Percentiles rank a stretch among this genome's conserved stretches.
Evolutionary conservation across 2,113 vertebrate species (phyloP).

Genomic region (Arizona elegans): DNA sequence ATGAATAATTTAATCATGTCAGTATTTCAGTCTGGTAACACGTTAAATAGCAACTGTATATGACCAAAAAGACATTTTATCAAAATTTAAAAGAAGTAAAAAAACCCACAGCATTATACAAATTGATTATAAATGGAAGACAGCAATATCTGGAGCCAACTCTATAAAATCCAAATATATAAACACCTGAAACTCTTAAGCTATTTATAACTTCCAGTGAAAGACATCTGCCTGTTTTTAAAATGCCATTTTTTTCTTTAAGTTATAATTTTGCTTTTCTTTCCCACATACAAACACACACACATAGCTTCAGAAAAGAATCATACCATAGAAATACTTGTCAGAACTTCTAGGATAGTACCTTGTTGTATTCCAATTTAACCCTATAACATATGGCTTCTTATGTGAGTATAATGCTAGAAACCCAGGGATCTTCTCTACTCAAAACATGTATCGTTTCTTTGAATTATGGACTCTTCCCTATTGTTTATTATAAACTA

Average conservation of each 20-base stretch:
- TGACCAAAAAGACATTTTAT: background rate
- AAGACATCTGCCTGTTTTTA: background rate
- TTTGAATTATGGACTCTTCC: background rate
- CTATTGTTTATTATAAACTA: background rate
- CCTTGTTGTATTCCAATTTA: background rate
- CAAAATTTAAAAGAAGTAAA: background rate
- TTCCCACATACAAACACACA: background rate
- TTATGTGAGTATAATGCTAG: background rate
- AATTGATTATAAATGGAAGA: background rate
- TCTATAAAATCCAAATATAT: background rate
- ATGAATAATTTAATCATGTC: background rate
- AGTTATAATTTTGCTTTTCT: background rate
- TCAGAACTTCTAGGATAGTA: no score
- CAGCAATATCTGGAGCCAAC: background rate
- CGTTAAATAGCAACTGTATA: background rate
- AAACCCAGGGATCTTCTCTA: background rate
- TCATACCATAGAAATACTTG: background rate
- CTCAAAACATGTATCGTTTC: background rate
- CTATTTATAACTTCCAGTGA: background rate
- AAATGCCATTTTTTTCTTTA: background rate
- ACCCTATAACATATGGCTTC: background rate
- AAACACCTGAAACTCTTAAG: background rate
- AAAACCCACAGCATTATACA: background rate
- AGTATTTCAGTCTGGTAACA: background rate
- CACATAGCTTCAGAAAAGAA: background rate